Evolutionary conservation across 92 coral and sea anemone genomes (phyloP), one percentile per base, ranked within the genome.

Genomic region (Zoanthus sociatus): DNA sequence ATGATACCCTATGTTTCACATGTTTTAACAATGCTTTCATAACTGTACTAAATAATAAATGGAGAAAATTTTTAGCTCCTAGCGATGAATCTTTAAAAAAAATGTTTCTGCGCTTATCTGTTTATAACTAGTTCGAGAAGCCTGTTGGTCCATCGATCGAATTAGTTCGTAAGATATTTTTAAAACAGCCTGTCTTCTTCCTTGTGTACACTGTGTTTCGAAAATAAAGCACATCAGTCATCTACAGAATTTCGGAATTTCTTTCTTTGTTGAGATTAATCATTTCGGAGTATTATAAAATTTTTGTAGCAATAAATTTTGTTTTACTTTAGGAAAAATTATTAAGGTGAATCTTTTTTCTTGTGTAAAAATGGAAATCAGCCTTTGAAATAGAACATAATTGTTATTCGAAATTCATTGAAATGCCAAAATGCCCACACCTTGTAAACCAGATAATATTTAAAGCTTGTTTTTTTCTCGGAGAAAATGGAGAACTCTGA

Each of bases 21-120:
- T 94, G 72, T 88, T 90, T 90, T 92, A 94, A 94, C 95, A 94
- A 90, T 94, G 55, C 91, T 90, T 76, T 79, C 82, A 92, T 87
- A 90, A 92, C 90, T 90, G 78, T 87, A 81, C 75, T 81, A 33
- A 75, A 73, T 81, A 66, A 67, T 51, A 81, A 64, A 81, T 64
- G 85, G 75, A 64, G 63, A 31, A 81, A 73, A n/a, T 81, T 81
- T 81, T 81, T 47, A 20, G 69, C 10, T 73, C 21, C 66, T 37
- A 64, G 47, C 44, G 61, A 63, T 73, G 13, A 11, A 12, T 45
- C 10, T 63, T 17, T 4, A 6, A 20, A 11, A 58, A 61, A 60
- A 30, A 15, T 53, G 71, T 78, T 33, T 78, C 66, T 68, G 3
- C 44, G 10, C 21, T 68, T 18, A n/a, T 31, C 84, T 78, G 54